Evolutionary conservation across 1,140 invertebrate genomes (phyloP).

Genomic region (Philopotamus ludificatus): DNA sequence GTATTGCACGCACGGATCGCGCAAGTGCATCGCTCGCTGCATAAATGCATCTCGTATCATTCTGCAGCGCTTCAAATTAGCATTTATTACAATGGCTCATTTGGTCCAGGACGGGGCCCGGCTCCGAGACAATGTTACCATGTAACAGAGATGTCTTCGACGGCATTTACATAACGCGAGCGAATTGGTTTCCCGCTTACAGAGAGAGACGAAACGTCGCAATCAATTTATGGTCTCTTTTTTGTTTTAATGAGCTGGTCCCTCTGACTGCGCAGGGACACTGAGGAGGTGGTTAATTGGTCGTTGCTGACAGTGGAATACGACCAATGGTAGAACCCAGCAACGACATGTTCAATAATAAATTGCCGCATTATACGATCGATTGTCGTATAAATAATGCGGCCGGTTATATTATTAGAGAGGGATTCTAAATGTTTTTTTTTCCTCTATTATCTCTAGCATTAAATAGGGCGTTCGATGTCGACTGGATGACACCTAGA

Average conservation of each 20-base stretch:
- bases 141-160: constrained; percentile 34
- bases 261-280: no score
- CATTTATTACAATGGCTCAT: no score
- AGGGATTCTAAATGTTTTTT: no score
- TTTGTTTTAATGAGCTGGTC: constrained; percentile 30
- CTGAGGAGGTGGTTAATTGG: constrained; percentile 37
- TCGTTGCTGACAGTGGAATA: constrained; percentile 20
- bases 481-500: constrained; percentile 12
- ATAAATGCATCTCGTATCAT: no score
- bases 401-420: not conserved
- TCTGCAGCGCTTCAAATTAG: no score
- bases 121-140: no score
- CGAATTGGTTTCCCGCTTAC: constrained; percentile 20
- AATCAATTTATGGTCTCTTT: constrained; percentile 33
- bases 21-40: no score
- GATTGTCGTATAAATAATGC: not conserved
- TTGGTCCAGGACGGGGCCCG: no score
- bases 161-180: constrained; percentile 33
- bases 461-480: constrained; percentile 18
- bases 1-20: no score
- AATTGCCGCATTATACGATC: not conserved
- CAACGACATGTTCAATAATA: not conserved
- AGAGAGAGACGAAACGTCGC: constrained; percentile 2
- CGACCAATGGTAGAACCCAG: not conserved
- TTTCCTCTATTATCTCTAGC: no score